These are phyloP conservation scores for Magallana gigas DNA, from an alignment of 1,140 invertebrate species.

Conservation along the genomic window DNA sequence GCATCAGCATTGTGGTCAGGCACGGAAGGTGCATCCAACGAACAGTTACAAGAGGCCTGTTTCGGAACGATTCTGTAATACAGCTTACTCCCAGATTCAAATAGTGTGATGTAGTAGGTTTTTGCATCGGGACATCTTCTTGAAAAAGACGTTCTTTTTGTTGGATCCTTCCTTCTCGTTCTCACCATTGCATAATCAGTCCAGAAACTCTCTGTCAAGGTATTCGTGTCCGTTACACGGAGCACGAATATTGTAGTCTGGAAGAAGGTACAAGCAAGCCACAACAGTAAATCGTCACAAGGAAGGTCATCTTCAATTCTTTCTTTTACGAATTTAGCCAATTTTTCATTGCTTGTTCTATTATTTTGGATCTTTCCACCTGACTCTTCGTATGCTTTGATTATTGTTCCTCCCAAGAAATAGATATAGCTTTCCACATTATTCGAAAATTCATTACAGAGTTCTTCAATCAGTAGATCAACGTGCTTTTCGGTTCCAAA, in stretches of 20 bases:
- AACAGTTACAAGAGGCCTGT: conserved; percentile 33
- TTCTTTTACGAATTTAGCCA: neutral
- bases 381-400: neutral
- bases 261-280: conserved; percentile 22
- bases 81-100: conserved; percentile 1
- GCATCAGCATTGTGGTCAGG: neutral
- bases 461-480: conserved; percentile 2
- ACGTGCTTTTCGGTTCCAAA: conserved; percentile 47
- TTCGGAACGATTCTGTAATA: conserved; percentile 45
- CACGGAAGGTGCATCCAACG: neutral
- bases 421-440: neutral
- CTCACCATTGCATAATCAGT: conserved; percentile 18
- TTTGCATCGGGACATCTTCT: neutral
- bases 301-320: conserved; percentile 43
- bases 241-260: conserved; percentile 38
- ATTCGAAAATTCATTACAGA: conserved; percentile 20
- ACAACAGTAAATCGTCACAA: conserved; percentile 10
- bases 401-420: conserved; percentile 1
- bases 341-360: neutral
- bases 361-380: neutral
- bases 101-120: conserved; percentile 24
- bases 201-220: conserved; percentile 27
- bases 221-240: neutral
- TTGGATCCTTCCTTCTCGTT: neutral
- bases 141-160: neutral